These are phyloP conservation scores for Gymnoscopelus microlampas DNA, from an alignment of 2,797 vertebrate species.

Conservation along the genomic window DNA sequence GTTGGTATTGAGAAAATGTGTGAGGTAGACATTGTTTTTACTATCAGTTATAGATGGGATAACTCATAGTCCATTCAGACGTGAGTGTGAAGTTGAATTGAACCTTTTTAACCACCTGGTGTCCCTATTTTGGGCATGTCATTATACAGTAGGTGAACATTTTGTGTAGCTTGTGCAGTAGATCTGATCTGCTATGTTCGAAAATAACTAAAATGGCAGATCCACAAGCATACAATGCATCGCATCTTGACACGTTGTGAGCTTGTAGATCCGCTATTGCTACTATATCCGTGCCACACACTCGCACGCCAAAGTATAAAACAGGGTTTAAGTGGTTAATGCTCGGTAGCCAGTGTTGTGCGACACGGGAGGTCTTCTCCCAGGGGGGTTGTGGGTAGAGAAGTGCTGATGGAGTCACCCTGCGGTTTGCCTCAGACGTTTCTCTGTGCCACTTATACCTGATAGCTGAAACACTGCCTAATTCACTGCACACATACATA, in stretches of 20 bases:
- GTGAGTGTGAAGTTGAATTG: constrained; percentile 20
- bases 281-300: too few relatives aligned
- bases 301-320: too few relatives aligned
- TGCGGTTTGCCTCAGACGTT: constrained; percentile 12
- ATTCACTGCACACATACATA: background rate
- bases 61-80: constrained; percentile 9
- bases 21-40: constrained; percentile 44
- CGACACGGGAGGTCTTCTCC: constrained; percentile 13
- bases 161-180: too few relatives aligned
- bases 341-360: background rate
- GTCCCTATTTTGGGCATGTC: too few relatives aligned
- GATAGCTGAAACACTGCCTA: constrained; percentile 12
- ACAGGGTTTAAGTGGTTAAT: too few relatives aligned
- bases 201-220: too few relatives aligned
- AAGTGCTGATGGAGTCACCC: constrained; percentile 11
- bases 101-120: constrained; percentile 1
- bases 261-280: too few relatives aligned
- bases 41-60: background rate
- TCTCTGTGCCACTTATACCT: constrained; percentile 13
- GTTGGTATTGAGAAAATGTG: constrained; percentile 41
- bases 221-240: too few relatives aligned
- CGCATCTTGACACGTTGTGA: too few relatives aligned
- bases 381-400: constrained; percentile 23
- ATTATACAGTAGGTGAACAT: too few relatives aligned
- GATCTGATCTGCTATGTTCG: too few relatives aligned